Conservation (phyloP, 2,888 invertebrate species). For the Steinernema carpocapsae region DNA sequence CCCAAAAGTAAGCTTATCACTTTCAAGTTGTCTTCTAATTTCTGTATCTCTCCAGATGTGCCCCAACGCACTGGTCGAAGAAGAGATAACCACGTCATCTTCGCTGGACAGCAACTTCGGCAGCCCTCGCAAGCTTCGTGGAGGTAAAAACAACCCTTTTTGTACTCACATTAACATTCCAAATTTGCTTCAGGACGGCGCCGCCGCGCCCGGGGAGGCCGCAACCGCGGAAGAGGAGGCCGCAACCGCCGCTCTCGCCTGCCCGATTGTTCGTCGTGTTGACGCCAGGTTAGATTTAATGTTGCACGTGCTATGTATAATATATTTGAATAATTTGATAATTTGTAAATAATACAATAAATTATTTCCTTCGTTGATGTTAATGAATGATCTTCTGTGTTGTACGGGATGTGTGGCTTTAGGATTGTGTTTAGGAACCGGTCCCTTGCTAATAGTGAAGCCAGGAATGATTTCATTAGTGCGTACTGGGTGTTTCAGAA, state of each 20-base stretch:
- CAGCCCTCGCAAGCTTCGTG: not conserved
- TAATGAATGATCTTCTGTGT: no score
- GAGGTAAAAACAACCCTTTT: not conserved
- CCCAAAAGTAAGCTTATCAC: not conserved
- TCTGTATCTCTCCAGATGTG: not conserved
- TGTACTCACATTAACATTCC: not conserved
- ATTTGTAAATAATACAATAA: no score
- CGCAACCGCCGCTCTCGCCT: not conserved
- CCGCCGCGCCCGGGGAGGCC: slow-evolving; percentile 1
- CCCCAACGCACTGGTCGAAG: not conserved
- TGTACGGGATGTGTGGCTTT: no score
- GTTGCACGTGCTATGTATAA: no score
- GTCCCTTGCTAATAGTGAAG: no score
- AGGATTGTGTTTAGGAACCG: no score
- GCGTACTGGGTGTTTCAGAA: no score
- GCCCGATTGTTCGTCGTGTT: not conserved
- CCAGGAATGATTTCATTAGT: no score
- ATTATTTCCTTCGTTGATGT: no score
- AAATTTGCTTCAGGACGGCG: not conserved
- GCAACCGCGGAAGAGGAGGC: not conserved
- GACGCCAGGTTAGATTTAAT: no score
- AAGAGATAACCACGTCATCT: not conserved
- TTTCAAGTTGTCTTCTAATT: not conserved
- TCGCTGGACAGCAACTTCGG: not conserved
- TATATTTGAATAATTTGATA: no score